Evolutionary conservation across 1,140 invertebrate species (phyloP).

Genomic region (Asbolus verrucosus): DNA sequence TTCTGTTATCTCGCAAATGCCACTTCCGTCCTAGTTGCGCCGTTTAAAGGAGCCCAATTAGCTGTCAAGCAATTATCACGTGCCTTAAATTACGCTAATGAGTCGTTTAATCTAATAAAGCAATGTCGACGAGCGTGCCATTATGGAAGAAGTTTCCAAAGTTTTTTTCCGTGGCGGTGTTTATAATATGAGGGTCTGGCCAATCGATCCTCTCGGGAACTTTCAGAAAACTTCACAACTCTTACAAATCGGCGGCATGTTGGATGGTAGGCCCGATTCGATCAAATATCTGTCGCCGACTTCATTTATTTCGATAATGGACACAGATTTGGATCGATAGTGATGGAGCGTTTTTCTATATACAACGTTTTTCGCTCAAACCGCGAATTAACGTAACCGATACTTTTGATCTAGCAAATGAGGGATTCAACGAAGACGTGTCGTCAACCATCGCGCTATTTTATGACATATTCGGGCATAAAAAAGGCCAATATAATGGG

Average conservation of each 20-base stretch:
- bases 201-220: not conserved
- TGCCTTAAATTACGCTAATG: constrained; percentile 15
- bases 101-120: constrained; percentile 25
- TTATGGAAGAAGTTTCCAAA: too few relatives aligned
- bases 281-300: constrained; percentile 7
- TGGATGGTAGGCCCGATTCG: not conserved
- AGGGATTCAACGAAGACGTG: constrained; percentile 1
- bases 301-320: constrained; percentile 7
- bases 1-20: constrained; percentile 2
- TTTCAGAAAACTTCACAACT: not conserved
- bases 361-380: constrained; percentile 1
- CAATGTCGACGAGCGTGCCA: not conserved
- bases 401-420: not conserved
- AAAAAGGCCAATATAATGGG: constrained; percentile 28
- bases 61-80: constrained; percentile 34
- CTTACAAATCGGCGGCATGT: constrained; percentile 1
- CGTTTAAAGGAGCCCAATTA: constrained; percentile 27
- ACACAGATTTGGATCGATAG: constrained; percentile 10
- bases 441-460: constrained; percentile 2
- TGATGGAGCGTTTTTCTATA: constrained; percentile 2
- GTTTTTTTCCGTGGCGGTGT: not conserved
- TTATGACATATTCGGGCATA: constrained; percentile 28
- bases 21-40: not conserved
- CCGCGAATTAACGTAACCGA: constrained; percentile 8
- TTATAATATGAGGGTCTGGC: too few relatives aligned